A percentile compares a stretch with the other conserved stretches of the same genome.
Conservation (phyloP, 2,797 vertebrate genomes). For the Botia kubotai region DNA sequence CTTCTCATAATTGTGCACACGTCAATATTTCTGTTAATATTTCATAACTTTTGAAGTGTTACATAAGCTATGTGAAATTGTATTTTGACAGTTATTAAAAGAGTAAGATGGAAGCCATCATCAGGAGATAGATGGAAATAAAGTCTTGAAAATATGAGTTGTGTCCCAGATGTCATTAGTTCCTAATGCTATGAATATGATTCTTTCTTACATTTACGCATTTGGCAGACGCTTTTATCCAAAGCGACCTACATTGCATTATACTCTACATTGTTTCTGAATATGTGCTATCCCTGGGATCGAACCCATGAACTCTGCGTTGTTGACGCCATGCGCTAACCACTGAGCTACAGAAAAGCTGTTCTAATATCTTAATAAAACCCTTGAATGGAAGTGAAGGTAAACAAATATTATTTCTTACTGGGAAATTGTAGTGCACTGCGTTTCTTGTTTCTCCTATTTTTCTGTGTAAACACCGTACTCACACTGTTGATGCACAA, state of each 20-base stretch:
- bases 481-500: not conserved
- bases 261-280: too few species aligned
- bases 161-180: not conserved
- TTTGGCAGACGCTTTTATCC: too few species aligned
- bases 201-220: too few species aligned
- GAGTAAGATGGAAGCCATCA: slow-evolving; percentile 23
- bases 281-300: too few species aligned
- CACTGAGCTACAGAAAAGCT: too few species aligned
- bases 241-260: too few species aligned
- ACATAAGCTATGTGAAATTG: not conserved
- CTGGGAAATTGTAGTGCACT: too few species aligned
- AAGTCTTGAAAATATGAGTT: not conserved
- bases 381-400: not conserved
- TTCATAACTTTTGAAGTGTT: not conserved
- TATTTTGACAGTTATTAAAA: slow-evolving; percentile 21
- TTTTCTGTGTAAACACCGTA: not conserved
- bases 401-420: not conserved
- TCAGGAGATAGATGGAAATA: not conserved
- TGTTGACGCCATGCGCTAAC: too few species aligned
- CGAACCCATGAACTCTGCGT: too few species aligned
- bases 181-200: too few species aligned
- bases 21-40: not conserved
- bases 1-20: not conserved
- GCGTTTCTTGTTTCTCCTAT: not conserved
- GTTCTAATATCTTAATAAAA: not conserved